Evolutionary conservation across 37 sponge, comb jelly and placozoan genomes (phyloP), one percentile per base, ranked within the genome.

Genomic region (Beroe forskalii): DNA sequence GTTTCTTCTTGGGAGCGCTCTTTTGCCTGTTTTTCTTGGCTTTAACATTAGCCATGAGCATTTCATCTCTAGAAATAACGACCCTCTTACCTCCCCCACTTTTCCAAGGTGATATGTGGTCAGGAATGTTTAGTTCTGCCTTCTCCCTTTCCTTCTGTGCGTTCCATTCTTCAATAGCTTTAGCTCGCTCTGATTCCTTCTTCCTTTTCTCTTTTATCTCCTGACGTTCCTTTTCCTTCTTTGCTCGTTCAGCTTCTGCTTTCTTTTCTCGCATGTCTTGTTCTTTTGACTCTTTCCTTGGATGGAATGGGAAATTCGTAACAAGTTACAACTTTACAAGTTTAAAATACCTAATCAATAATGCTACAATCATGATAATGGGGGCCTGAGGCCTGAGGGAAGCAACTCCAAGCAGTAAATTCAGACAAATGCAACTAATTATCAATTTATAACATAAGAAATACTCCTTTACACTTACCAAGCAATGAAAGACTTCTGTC

Each of bases 81-180:
- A 37, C 28, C n/a, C 23, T 12, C 28, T 80, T 80, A 2, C 86
- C 86, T 80, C 38, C 38, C 0, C 86, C 86, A 43, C 35, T 80
- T 23, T 80, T 80, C 86, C 86, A 80, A 1, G 86, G 86, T 2
- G 86, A 80, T n/a, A 80, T 25, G 22, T 80, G 86, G 24, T 80
- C 40, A 1, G 86, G 86, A 4, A n/a, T 43, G 25, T 22, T 44
- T 22, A 80, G 37, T 44, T 20, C 4, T 1, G 86, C 37, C 42
- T 80, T 20, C 2, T 40, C 30, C 42, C 31, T 9, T 43, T 80
- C 86, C 35, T 80, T 80, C 27, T 43, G 86, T 42, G 43, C 86
- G 44, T 41, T 80, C 86, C 86, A 80, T 27, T 80, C 30, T 43
- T 80, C 30, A 2, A 80, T n/a, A 33, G 86, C 86, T 4, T 37